Evolutionary conservation across 2,888 invertebrate species (phyloP).

Genomic region (Mellilla xanthometata): DNA sequence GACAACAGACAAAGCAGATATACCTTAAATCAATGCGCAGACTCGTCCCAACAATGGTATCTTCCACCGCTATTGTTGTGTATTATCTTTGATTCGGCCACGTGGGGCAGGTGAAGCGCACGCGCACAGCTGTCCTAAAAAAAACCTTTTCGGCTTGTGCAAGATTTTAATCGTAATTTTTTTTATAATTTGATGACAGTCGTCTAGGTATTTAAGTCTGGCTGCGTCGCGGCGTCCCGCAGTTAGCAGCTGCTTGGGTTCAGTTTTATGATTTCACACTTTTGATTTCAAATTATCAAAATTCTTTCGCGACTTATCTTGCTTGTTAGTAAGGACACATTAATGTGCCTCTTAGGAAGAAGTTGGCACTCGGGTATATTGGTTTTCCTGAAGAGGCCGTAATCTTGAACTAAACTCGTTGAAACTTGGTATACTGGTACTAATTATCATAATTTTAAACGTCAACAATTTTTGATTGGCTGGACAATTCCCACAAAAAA

Average conservation of each 20-base stretch:
- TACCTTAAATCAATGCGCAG: constrained; percentile 69
- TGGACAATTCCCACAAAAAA: too few relatives aligned
- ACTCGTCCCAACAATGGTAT: constrained; percentile 54
- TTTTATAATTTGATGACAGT: constrained; percentile 65
- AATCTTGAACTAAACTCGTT: too few relatives aligned
- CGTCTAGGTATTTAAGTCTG: constrained; percentile 58
- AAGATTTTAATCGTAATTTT: constrained; percentile 78
- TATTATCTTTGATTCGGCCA: constrained; percentile 62
- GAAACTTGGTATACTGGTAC: too few relatives aligned
- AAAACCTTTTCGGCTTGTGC: constrained; percentile 66
- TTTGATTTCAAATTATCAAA: constrained; percentile 36
- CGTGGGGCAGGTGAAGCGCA: constrained; percentile 78
- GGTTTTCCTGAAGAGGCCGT: too few relatives aligned
- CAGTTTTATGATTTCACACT: constrained; percentile 46
- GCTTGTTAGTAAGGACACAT: too few relatives aligned
- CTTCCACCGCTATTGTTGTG: constrained; percentile 61
- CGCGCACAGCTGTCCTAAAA: constrained; percentile 75
- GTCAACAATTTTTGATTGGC: too few relatives aligned
- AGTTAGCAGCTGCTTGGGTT: constrained; percentile 52
- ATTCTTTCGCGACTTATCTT: too few relatives aligned
- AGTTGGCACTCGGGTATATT: too few relatives aligned
- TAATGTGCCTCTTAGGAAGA: too few relatives aligned
- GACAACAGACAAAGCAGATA: constrained; percentile 37
- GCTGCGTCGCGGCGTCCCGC: constrained; percentile 50
- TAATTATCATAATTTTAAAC: too few relatives aligned